Percentiles rank a stretch among this genome's conserved stretches.
phyloP scores from a whole-genome alignment of 2,797 vertebrate genomes.

The Pantherophis vulpinus region DNA sequence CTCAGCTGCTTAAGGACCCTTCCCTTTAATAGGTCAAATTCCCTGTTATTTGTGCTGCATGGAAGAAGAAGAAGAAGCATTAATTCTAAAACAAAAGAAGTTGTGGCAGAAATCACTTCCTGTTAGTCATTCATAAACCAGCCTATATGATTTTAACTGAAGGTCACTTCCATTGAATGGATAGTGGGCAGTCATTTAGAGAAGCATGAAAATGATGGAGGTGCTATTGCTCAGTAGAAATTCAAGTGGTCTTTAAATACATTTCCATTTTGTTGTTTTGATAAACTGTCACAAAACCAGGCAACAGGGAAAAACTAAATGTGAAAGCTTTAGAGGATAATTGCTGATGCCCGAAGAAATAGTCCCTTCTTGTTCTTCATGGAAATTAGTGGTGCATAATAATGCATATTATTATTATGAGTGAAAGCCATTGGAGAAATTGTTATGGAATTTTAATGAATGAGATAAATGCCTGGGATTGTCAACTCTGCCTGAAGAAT shows the following conservation, averaged over 20 bases:
- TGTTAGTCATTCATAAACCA: not conserved
- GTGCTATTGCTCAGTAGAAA: not conserved
- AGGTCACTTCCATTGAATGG: not conserved
- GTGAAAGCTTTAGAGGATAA: slow-evolving; percentile 48
- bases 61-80: not conserved
- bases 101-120: not conserved
- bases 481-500: slow-evolving; percentile 62
- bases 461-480: slow-evolving; percentile 68
- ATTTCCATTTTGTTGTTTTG: slow-evolving; percentile 21
- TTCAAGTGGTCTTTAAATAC: slow-evolving; percentile 44
- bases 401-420: slow-evolving; percentile 65
- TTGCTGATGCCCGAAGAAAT: slow-evolving; percentile 64
- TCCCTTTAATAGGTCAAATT: not conserved
- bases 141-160: not conserved
- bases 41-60: not conserved
- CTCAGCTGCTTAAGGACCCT: not conserved
- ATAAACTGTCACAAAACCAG: slow-evolving; percentile 27
- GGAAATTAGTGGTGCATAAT: slow-evolving; percentile 69
- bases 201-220: slow-evolving; percentile 2
- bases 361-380: slow-evolving; percentile 67
- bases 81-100: not conserved
- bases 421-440: slow-evolving; percentile 67
- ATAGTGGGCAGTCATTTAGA: not conserved
- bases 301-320: slow-evolving; percentile 33
- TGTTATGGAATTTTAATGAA: slow-evolving; percentile 73